These are phyloP conservation scores for Andrena bicolor DNA, from an alignment of 2,888 invertebrate genomes.

Conservation along the genomic window DNA sequence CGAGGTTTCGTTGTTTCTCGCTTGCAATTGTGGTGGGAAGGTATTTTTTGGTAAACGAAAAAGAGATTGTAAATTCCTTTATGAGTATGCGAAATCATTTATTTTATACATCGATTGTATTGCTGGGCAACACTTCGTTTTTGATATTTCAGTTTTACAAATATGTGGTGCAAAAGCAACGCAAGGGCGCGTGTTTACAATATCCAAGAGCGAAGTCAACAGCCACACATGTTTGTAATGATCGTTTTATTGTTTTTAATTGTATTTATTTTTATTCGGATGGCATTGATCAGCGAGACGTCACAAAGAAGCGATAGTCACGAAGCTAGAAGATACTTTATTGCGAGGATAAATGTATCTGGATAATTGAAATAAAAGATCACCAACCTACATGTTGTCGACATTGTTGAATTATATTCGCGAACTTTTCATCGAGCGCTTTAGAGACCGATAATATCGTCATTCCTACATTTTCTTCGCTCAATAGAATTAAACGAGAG, in stretches of 20 bases:
- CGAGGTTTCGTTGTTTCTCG: neutral
- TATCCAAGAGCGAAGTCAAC: constrained; percentile 3
- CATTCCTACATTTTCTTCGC: constrained; percentile 3
- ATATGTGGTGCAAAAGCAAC: neutral
- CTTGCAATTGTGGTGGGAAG: neutral
- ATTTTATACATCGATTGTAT: constrained; percentile 1
- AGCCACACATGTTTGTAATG: constrained; percentile 22
- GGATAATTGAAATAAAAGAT: constrained; percentile 68
- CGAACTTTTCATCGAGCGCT: neutral
- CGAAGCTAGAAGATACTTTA: constrained; percentile 58
- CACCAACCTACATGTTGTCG: constrained; percentile 51
- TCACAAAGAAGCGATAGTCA: constrained; percentile 50
- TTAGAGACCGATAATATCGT: neutral
- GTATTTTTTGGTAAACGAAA: neutral
- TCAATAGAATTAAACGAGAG: neutral
- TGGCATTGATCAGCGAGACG: constrained; percentile 46
- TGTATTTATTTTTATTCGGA: constrained; percentile 48
- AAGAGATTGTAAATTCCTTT: neutral
- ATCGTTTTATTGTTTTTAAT: constrained; percentile 36
- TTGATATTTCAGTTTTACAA: constrained; percentile 29
- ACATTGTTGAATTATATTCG: constrained; percentile 48
- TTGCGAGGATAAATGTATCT: constrained; percentile 62
- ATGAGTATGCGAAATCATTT: neutral
- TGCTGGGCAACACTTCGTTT: constrained; percentile 1
- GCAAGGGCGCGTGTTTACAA: constrained; percentile 3